A percentile compares a stretch with the other conserved stretches of the same genome.
phyloP scores from a whole-genome alignment of 2,113 vertebrate genomes.

The Ceratotherium simum region DNA sequence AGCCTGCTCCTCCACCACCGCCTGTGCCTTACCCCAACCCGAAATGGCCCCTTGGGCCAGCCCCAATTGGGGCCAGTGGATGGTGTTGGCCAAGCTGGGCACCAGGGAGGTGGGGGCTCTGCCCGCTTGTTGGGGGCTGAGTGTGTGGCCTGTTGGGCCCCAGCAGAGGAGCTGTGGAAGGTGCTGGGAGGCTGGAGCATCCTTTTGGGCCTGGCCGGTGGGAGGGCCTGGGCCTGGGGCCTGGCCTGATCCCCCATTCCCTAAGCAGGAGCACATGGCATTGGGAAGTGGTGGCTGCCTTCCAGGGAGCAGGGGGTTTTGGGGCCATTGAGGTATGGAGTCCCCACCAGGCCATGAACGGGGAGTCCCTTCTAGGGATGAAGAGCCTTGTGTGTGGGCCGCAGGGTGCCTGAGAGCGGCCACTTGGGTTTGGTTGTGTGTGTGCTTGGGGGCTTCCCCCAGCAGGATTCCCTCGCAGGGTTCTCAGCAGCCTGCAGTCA shows the following conservation, averaged over 20 bases:
- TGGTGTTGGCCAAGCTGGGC: neutral
- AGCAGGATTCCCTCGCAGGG: neutral
- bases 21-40: neutral
- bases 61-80: neutral
- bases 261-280: conserved; percentile 53
- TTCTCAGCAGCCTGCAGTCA: neutral
- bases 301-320: neutral
- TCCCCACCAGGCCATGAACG: neutral
- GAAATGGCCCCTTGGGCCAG: conserved; percentile 50
- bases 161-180: neutral
- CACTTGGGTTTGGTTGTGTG: neutral
- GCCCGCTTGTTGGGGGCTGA: conserved; percentile 75
- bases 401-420: neutral
- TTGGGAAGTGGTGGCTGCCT: neutral
- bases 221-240: neutral
- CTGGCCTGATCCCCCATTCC: neutral
- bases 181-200: neutral
- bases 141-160: neutral
- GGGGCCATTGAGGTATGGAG: neutral
- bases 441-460: neutral
- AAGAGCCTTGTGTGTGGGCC: neutral
- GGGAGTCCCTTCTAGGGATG: neutral
- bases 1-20: neutral
- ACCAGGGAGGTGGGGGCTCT: neutral
- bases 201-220: neutral